A percentile compares a stretch with the other conserved stretches of the same genome.
phyloP scores from a whole-genome alignment of 2,888 invertebrate genomes.

The Fabriciana adippe region DNA sequence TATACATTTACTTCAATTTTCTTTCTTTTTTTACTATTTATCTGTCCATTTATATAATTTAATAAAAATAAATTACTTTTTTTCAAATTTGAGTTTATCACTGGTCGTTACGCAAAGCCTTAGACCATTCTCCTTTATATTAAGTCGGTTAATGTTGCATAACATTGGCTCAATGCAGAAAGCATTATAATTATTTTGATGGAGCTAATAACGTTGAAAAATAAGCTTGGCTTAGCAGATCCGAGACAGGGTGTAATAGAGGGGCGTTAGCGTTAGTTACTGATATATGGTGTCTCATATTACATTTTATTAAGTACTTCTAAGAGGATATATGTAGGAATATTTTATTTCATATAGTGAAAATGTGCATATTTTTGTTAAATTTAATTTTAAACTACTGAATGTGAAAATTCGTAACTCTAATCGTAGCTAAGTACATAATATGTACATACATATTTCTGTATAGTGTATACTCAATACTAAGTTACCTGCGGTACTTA shows the following conservation, averaged over 20 bases:
- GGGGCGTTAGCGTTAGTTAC: constrained; percentile 46
- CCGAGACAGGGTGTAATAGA: constrained; percentile 48
- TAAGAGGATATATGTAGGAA: background rate
- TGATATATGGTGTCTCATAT: constrained; percentile 54
- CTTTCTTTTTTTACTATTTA: too few relatives aligned
- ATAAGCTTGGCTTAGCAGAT: constrained; percentile 55
- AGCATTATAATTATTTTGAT: constrained; percentile 55
- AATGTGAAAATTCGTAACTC: too few relatives aligned
- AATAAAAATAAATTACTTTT: too few relatives aligned
- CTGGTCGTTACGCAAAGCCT: too few relatives aligned
- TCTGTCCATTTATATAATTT: too few relatives aligned
- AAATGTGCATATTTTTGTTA: background rate
- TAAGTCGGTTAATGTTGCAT: constrained; percentile 14
- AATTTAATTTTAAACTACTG: background rate
- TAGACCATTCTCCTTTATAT: background rate
- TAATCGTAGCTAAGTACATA: too few relatives aligned
- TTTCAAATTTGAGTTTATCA: too few relatives aligned
- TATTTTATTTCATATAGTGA: background rate
- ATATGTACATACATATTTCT: too few relatives aligned
- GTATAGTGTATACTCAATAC: too few relatives aligned
- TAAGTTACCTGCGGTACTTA: too few relatives aligned
- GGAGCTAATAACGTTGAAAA: constrained; percentile 64
- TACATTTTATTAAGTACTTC: constrained; percentile 41
- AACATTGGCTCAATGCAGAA: constrained; percentile 44
- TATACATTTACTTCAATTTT: too few relatives aligned